Percentiles rank a stretch among this genome's conserved stretches.
Conservation (phyloP, 2,113 vertebrate genomes). For the Leiothrix lutea region DNA sequence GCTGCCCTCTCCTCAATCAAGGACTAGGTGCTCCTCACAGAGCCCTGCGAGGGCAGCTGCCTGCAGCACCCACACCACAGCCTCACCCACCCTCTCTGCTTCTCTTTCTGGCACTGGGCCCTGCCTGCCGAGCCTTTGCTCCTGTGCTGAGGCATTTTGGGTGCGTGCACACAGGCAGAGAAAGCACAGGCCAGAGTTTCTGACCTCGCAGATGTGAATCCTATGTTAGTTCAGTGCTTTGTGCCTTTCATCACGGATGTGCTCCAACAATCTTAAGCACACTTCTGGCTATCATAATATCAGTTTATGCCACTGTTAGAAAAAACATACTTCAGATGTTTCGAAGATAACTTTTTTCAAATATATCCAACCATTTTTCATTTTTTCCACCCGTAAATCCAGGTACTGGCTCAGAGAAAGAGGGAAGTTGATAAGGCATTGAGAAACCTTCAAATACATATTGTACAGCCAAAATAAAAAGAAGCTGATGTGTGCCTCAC, state of each 20-base stretch:
- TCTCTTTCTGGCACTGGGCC: neutral
- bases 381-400: neutral
- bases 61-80: neutral
- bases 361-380: neutral
- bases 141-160: neutral
- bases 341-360: neutral
- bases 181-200: neutral
- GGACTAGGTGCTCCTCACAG: neutral
- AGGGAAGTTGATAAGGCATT: neutral
- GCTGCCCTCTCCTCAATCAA: accelerated
- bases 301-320: neutral
- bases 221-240: neutral
- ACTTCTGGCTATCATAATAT: neutral
- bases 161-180: accelerated
- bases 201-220: neutral
- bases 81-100: neutral
- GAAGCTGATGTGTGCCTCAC: neutral
- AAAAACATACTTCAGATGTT: neutral
- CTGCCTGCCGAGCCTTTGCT: neutral
- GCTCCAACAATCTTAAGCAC: neutral
- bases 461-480: neutral
- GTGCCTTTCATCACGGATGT: neutral
- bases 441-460: neutral
- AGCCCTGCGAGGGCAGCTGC: neutral
- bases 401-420: neutral